These are phyloP conservation scores for Numenius phaeopus DNA, from an alignment of 2,797 vertebrate genomes.

Conservation along the genomic window DNA sequence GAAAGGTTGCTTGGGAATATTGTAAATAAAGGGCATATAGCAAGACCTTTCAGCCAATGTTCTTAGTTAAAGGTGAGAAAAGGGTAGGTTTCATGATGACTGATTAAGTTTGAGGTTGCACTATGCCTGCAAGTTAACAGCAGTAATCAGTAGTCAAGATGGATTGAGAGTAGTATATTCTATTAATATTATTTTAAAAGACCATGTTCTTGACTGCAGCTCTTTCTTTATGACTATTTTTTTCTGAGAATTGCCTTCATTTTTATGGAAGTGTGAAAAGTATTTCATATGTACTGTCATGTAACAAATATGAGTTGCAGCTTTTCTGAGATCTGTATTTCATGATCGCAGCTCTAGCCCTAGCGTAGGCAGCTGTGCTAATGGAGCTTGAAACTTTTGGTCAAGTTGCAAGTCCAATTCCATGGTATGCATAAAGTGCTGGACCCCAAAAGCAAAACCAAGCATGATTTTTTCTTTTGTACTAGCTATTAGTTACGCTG, in stretches of 20 bases:
- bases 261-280: not conserved
- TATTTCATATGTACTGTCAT: not conserved
- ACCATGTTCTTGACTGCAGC: not conserved
- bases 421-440: accelerated
- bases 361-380: not conserved
- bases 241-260: not conserved
- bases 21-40: not conserved
- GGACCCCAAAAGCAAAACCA: not conserved
- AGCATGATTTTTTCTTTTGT: not conserved
- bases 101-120: not conserved
- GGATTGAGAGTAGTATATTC: not conserved
- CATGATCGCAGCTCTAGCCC: not conserved
- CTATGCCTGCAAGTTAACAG: not conserved
- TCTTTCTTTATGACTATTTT: not conserved
- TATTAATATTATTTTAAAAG: not conserved
- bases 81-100: not conserved
- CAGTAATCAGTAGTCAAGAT: not conserved
- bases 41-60: not conserved
- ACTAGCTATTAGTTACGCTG: not conserved
- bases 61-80: not conserved
- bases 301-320: not conserved
- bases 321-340: not conserved
- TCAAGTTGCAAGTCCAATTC: accelerated
- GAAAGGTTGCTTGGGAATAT: not conserved
- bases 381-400: not conserved